Conservation (phyloP, 2,113 vertebrate genomes). For the Muntiacus reevesi region DNA sequence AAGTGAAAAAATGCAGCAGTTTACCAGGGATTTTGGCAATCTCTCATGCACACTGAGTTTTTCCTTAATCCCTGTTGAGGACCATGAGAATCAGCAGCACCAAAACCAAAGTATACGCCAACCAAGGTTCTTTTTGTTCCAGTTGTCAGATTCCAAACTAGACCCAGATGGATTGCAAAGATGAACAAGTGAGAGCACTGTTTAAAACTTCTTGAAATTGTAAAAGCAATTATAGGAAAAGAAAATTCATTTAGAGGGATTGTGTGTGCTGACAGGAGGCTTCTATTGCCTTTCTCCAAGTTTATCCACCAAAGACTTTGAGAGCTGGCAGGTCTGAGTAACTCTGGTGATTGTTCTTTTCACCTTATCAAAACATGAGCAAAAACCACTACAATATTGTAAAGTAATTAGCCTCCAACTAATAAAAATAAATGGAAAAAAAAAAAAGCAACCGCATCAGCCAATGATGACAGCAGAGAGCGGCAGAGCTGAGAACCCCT, state of each 20-base stretch:
- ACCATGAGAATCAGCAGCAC: constrained; percentile 19
- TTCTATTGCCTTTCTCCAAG: background rate
- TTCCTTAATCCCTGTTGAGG: constrained; percentile 36
- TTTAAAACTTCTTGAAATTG: constrained; percentile 63
- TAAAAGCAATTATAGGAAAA: constrained; percentile 53
- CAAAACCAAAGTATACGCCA: background rate
- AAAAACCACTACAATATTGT: background rate
- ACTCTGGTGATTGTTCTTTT: constrained; percentile 77
- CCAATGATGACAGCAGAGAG: constrained; percentile 51
- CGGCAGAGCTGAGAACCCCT: background rate
- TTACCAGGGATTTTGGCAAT: constrained; percentile 69
- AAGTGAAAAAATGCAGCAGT: constrained; percentile 73
- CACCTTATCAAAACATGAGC: constrained; percentile 75
- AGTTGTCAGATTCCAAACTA: constrained; percentile 40
- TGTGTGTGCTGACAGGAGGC: constrained; percentile 22
- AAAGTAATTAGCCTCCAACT: too few relatives aligned
- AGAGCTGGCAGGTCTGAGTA: constrained; percentile 62
- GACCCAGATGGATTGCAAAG: constrained; percentile 35
- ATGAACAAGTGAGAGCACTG: background rate
- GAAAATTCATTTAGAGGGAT: constrained; percentile 46
- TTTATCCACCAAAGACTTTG: background rate
- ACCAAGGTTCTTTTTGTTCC: constrained; percentile 9
- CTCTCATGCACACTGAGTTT: constrained; percentile 25
- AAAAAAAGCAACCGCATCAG: background rate
- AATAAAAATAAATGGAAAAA: too few relatives aligned